These are phyloP conservation scores for Pipra filicauda DNA, from an alignment of 2,113 vertebrate species.

Conservation along the genomic window DNA sequence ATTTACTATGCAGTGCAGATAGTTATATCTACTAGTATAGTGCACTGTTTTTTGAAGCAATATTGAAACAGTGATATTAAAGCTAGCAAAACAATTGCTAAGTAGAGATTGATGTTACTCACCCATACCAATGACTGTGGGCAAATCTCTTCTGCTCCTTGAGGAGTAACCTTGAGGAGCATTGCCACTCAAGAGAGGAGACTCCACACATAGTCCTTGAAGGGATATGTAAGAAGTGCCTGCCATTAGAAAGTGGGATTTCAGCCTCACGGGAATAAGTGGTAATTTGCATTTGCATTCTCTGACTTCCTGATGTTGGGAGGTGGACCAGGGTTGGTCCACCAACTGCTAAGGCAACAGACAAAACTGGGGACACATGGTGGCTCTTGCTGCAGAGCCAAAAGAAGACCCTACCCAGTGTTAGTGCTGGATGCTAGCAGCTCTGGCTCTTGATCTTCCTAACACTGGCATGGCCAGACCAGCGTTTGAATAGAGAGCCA, in stretches of 20 bases:
- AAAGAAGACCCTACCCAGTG: neutral
- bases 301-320: accelerated
- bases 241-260: neutral
- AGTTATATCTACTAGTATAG: neutral
- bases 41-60: neutral
- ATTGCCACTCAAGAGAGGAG: neutral
- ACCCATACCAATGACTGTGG: neutral
- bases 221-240: neutral
- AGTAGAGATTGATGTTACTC: neutral
- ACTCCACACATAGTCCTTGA: neutral
- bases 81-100: neutral
- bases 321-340: neutral
- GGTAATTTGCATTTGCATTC: neutral
- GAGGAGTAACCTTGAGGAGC: neutral
- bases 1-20: neutral
- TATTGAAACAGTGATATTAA: neutral
- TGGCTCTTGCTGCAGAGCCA: neutral
- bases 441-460: neutral
- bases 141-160: neutral
- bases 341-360: neutral
- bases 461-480: neutral
- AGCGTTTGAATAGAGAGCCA: neutral
- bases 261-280: neutral
- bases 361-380: neutral
- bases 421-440: neutral